Base-by-base conservation (phyloP, 1,140 invertebrate species). In the Drosophila kanapiae region DNA sequence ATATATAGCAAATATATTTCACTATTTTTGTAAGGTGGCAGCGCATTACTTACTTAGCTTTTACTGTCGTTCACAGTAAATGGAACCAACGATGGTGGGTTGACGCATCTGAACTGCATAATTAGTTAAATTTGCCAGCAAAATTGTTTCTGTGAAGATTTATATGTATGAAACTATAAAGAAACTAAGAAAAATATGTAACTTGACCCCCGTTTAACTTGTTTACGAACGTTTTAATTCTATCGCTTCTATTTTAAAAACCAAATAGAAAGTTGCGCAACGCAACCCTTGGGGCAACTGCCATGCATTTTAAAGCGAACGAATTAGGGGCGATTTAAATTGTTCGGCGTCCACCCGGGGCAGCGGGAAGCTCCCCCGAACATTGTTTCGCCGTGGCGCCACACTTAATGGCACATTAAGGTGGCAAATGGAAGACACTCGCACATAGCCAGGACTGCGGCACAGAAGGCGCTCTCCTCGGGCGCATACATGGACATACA, bases 341-440 rank as follows among this genome's bases (percentile, higher is more conserved):
- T 54, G 35, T n/a, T 18, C n/a, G 16, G n/a, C 13, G 29, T 54
- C 51, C 31, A 35, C 7, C 31, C 16, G 13, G 9, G 8, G n/a
- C n/a, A 8, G n/a, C 4, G 29, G 2, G 14, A 8, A 16, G 8
- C 8, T 4, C 23, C 23, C 23, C 7, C 13, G 35, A 23, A 57
- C 54, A 57, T 42, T 47, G 54, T 47, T 14, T 61, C 45, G 35
- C 37, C 11, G 45, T 69, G 59, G 58, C 65, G 64, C 64, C 54
- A 58, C 45, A 62, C 64, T 62, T 62, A 68, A 68, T 62, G 64
- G 57, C 64, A 68, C 42, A 54, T 65, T 70, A 65, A 65, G 48
- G 61, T 53, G n/a, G 61, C 48, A 65, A 70, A 54, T 70, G 59
- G 35, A 23, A 65, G 31, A 53, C 23, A 54, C 51, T 54, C 31